Percentiles rank a stretch among this genome's conserved stretches.
These are phyloP conservation scores for Drosophila quinaria DNA, from an alignment of 2,888 invertebrate genomes.

Conservation along the genomic window DNA sequence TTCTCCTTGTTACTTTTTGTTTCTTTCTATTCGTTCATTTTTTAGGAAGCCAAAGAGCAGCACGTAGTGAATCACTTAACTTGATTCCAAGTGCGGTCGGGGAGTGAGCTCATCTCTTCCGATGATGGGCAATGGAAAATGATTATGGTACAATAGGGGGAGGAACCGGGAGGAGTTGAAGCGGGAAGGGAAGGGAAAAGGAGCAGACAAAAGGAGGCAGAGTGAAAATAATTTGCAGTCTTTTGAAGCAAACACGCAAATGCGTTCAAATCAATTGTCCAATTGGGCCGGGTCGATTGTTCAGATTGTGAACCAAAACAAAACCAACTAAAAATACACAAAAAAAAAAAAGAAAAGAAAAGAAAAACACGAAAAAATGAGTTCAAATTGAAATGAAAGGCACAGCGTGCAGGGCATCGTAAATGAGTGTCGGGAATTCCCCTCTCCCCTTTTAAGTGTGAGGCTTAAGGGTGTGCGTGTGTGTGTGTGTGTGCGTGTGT, in stretches of 20 bases:
- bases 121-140: constrained; percentile 35
- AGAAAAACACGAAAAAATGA: constrained; percentile 52
- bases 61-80: constrained; percentile 81
- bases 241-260: constrained; percentile 82
- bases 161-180: not conserved
- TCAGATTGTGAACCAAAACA: constrained; percentile 54
- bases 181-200: not conserved
- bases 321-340: constrained; percentile 11
- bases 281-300: constrained; percentile 68
- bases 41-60: constrained; percentile 48
- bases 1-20: constrained; percentile 20
- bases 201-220: constrained; percentile 24
- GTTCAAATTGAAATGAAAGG: constrained; percentile 78
- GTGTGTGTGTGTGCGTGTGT: constrained; percentile 27
- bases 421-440: constrained; percentile 69
- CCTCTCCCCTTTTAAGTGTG: not conserved
- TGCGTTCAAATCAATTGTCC: constrained; percentile 84
- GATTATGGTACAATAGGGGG: constrained; percentile 65
- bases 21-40: constrained; percentile 12
- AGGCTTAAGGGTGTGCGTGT: not conserved
- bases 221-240: constrained; percentile 75
- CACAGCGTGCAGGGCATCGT: constrained; percentile 80
- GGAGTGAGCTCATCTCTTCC: constrained; percentile 9
- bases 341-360: constrained; percentile 3
- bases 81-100: constrained; percentile 52